These are phyloP conservation scores for Hirtodrosophila histrioides DNA, from an alignment of 2,888 invertebrate genomes.

Conservation along the genomic window DNA sequence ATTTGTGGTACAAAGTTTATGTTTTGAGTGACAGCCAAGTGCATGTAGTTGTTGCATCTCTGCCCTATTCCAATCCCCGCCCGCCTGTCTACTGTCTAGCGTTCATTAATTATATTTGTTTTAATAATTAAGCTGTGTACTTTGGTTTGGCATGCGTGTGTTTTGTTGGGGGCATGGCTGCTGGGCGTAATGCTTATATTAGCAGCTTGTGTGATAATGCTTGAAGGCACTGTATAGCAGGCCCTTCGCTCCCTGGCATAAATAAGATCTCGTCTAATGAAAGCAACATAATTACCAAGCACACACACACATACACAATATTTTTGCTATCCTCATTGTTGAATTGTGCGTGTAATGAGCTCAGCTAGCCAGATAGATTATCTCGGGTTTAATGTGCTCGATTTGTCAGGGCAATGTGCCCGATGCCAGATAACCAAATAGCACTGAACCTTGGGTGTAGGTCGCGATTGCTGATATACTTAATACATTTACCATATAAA, in stretches of 20 bases:
- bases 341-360: constrained; percentile 21
- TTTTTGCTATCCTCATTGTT: constrained; percentile 16
- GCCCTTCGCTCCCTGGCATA: neutral
- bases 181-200: constrained; percentile 53
- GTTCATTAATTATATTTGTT: constrained; percentile 51
- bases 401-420: constrained; percentile 18
- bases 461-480: too few relatives aligned
- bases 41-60: too few relatives aligned
- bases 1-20: too few relatives aligned
- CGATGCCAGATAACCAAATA: constrained; percentile 9
- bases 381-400: neutral
- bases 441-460: neutral
- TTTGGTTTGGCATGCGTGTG: constrained; percentile 49
- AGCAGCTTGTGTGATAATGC: constrained; percentile 59
- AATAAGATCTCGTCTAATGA: constrained; percentile 27
- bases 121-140: constrained; percentile 66
- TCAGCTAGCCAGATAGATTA: neutral
- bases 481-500: too few relatives aligned
- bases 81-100: constrained; percentile 15
- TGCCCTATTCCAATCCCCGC: too few relatives aligned
- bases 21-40: too few relatives aligned
- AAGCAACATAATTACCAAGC: constrained; percentile 41
- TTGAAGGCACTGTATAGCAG: constrained; percentile 1
- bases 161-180: constrained; percentile 24
- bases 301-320: constrained; percentile 2